Evolutionary conservation across 2,797 vertebrate genomes (phyloP), one percentile per base, ranked within the genome.

Genomic region (Oryzias sinensis): DNA sequence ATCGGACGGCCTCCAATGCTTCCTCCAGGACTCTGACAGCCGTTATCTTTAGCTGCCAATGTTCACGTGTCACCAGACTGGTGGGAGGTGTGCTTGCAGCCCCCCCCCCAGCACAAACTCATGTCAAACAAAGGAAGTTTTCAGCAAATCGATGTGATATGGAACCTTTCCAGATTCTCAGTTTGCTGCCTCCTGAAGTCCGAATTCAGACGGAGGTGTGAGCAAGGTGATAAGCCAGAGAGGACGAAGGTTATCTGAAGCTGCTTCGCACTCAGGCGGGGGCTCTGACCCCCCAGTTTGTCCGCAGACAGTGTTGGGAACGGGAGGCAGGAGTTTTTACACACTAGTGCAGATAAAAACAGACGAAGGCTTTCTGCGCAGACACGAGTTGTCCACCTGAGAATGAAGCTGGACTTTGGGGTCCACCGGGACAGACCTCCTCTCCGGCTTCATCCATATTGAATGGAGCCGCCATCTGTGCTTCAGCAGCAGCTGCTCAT

Each of bases 41-140:
- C 86, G 81, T 88, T 89, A 88, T 90, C 87, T 88, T 65, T 69
- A 74, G 77, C 77, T 58, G 48, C 69, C 79, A 75, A 79, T 79
- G 83, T 84, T 7, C 81, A 84, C 52, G 69, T 80, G 80, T 85
- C 85, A 79, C 77, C 72, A 74, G 59, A 79, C 80, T 85, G 87
- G 88, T 81, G 73, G 75, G 81, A 87, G 77, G 78, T 79, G 51
- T 44, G 63, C 65, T 18, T 62, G 67, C 65, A 65, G n/a, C 59
- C 59, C 5, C 62, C 55, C 5, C 41, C 22, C 37, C 53, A 15
- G 8, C 50, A 1, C 27, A 43, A 20, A 1, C 11, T 15, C 47
- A 54, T 52, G 55, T 81, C 80, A 83, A 75, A 87, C 77, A 76
- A 80, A 87, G 84, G 82, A 86, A 75, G 80, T 87, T 85, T 78